Conservation (phyloP, 1,140 invertebrate genomes). For the Camponotus floridanus region DNA sequence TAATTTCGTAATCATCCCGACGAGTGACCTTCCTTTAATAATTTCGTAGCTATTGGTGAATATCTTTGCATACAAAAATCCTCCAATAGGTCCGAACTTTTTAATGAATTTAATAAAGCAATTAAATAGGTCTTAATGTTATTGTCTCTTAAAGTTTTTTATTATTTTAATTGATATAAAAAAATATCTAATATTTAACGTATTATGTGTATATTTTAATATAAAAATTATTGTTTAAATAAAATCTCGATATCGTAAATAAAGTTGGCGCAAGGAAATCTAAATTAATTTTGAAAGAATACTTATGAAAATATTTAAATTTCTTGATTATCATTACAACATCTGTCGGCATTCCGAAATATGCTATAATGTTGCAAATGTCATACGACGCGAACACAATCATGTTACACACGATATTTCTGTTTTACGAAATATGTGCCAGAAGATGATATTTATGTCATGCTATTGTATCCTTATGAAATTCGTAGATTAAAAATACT, state of each 20-base stretch:
- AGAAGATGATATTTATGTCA: slow-evolving; percentile 71
- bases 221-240: neutral
- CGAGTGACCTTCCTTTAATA: neutral
- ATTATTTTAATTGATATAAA: neutral
- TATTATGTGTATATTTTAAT: too few relatives aligned
- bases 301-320: neutral
- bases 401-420: slow-evolving; percentile 65
- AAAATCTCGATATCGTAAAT: neutral
- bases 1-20: neutral
- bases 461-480: slow-evolving; percentile 64
- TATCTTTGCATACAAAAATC: neutral
- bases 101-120: neutral
- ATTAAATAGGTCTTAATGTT: neutral
- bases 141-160: neutral
- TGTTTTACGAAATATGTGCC: slow-evolving; percentile 62
- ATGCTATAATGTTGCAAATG: slow-evolving; percentile 16
- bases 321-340: slow-evolving; percentile 4
- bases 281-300: neutral
- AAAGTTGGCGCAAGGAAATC: neutral
- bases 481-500: slow-evolving; percentile 37
- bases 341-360: slow-evolving; percentile 28
- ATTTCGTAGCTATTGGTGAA: neutral
- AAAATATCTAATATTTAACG: too few relatives aligned
- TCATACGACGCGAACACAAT: neutral
- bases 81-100: neutral